Conservation (phyloP, 2,113 vertebrate species). For the Corythornis vintsioides region DNA sequence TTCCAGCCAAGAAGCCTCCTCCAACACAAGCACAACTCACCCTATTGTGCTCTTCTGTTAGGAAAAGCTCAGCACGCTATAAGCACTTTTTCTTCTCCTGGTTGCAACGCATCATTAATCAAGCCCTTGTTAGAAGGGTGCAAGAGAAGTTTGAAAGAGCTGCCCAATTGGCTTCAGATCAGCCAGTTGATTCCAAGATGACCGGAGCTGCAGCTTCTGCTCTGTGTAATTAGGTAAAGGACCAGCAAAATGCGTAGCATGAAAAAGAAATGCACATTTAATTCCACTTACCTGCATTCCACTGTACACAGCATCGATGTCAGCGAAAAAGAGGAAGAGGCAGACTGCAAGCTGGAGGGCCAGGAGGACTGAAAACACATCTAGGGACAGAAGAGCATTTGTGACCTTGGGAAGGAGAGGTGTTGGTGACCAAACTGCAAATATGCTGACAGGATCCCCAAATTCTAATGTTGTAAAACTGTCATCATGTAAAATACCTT, state of each 20-base stretch:
- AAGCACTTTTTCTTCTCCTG: neutral
- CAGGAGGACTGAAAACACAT: slow-evolving; percentile 72
- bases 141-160: neutral
- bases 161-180: neutral
- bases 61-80: neutral
- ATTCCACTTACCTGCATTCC: slow-evolving; percentile 63
- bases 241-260: neutral
- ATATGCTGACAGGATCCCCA: neutral
- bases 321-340: slow-evolving; percentile 71
- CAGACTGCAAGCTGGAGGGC: slow-evolving; percentile 55
- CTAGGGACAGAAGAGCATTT: slow-evolving; percentile 51
- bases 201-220: neutral
- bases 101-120: neutral
- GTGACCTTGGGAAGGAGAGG: neutral
- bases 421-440: neutral
- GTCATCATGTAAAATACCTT: neutral
- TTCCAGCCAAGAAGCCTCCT: neutral
- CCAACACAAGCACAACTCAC: neutral
- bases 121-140: neutral
- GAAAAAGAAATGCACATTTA: neutral
- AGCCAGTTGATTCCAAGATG: neutral
- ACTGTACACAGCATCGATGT: slow-evolving; percentile 46
- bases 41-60: neutral
- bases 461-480: neutral
- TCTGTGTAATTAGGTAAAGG: neutral